Conservation (phyloP, 2,797 vertebrate genomes). For the Artibeus lituratus region DNA sequence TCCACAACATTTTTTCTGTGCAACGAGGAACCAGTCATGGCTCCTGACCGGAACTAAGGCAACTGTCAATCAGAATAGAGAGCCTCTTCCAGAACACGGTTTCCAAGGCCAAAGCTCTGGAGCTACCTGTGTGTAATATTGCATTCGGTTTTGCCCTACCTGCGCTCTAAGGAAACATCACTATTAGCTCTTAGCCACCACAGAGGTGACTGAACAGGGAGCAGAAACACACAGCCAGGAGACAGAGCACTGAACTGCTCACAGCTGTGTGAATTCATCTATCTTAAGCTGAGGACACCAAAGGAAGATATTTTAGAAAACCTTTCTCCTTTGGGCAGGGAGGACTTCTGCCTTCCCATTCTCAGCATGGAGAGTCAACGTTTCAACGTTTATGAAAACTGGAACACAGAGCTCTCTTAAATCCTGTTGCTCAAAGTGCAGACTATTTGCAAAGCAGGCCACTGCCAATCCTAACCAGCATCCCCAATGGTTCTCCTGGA, state of each 20-base stretch:
- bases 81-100: not conserved
- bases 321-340: constrained; percentile 66
- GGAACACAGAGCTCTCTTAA: constrained; percentile 63
- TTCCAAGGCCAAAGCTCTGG: constrained; percentile 2
- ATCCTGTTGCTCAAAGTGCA: constrained; percentile 61
- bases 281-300: constrained; percentile 55
- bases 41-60: not conserved
- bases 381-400: constrained; percentile 57
- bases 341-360: constrained; percentile 55
- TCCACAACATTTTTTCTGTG: not conserved
- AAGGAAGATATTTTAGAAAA: constrained; percentile 50
- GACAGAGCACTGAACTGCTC: constrained; percentile 49
- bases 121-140: not conserved
- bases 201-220: not conserved
- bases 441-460: constrained; percentile 62
- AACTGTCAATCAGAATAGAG: not conserved
- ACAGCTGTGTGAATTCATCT: constrained; percentile 49
- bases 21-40: not conserved
- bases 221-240: constrained; percentile 18
- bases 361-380: constrained; percentile 49
- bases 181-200: constrained; percentile 23
- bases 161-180: not conserved
- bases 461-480: constrained; percentile 23
- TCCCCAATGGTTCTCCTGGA: constrained; percentile 33
- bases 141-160: constrained; percentile 19